Base-by-base conservation (phyloP, 2,888 invertebrate genomes). In the Theretra japonica region DNA sequence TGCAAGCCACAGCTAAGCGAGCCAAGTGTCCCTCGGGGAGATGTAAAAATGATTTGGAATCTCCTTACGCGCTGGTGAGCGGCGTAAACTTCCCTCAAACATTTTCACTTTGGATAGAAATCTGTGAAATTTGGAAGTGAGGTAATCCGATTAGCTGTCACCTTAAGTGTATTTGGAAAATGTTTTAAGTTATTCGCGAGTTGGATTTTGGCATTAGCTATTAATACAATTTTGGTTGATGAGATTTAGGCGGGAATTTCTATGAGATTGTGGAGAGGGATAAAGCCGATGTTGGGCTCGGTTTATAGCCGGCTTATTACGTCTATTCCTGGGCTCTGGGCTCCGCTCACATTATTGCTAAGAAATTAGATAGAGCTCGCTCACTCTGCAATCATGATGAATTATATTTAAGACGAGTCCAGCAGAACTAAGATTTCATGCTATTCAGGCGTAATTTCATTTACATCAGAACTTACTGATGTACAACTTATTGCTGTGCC, bases 21-120 rank as follows among this genome's bases (percentile, higher is more conserved):
- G 33, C 62, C n/a, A 11, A 25, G 17, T 17, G 62, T 41, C 33
- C 62, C 21, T 41, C 11, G 4, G 33, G 33, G 33, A n/a, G 62
- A 21, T 28, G 28, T 60, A 30, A 60, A 65, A 65, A 65, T 65
- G 15, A 65, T 65, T 65, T 48, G 41, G 23, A 65, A 48, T 23
- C 41, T 65, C 48, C 65, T 23, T 41, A 41, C 33, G 17, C 19
- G 23, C 41, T 53, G 4, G 21, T 23, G 23, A 65, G 87, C 87
- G 85, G 86, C 86, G 88, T 88, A 88, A 88, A 88, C 84, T 90
- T 90, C 82, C 81, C 79, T 53, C 83, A 78, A 82, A 85, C 87
- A 86, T 89, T 89, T 88, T 82, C 86, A 86, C 86, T 84, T 87
- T 88, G 86, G 86, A 88, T 87, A 86, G 84, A 88, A 88, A 88